A percentile compares a stretch with the other conserved stretches of the same genome.
phyloP scores from a whole-genome alignment of 2,888 invertebrate genomes.

The Agonum fuliginosum region DNA sequence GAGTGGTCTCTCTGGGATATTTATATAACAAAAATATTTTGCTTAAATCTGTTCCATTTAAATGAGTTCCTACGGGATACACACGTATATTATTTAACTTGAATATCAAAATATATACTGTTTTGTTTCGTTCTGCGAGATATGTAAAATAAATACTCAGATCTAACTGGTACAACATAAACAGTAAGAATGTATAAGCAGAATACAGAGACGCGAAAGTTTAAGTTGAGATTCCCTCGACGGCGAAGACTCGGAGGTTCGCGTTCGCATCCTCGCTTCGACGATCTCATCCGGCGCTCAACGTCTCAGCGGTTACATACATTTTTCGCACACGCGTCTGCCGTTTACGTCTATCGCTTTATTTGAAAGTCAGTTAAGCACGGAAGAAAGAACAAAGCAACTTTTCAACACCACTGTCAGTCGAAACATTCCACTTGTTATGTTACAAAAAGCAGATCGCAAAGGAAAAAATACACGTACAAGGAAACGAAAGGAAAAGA shows the following conservation, averaged over 20 bases:
- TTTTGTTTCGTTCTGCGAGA: slow-evolving; percentile 36
- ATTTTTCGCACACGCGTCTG: neutral
- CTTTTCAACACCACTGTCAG: slow-evolving; percentile 8
- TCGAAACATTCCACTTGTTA: slow-evolving; percentile 47
- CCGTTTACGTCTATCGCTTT: slow-evolving; percentile 20
- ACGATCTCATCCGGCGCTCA: neutral
- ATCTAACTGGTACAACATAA: slow-evolving; percentile 6
- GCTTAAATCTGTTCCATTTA: slow-evolving; percentile 31
- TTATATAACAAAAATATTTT: slow-evolving; percentile 39
- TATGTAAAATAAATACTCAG: slow-evolving; percentile 39
- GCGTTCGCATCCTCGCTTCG: neutral
- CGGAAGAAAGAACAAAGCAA: slow-evolving; percentile 48
- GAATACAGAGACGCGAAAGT: slow-evolving; percentile 1
- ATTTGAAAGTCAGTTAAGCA: slow-evolving; percentile 36
- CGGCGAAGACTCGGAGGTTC: slow-evolving; percentile 1
- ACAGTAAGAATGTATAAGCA: neutral
- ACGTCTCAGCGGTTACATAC: neutral
- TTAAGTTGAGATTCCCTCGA: neutral
- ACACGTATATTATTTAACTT: neutral
- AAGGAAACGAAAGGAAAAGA: slow-evolving; percentile 9
- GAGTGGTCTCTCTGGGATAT: slow-evolving; percentile 16
- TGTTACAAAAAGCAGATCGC: slow-evolving; percentile 23
- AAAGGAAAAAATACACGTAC: slow-evolving; percentile 40
- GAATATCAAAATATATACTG: slow-evolving; percentile 16
- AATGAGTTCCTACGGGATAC: slow-evolving; percentile 18